Conservation (phyloP, 2,888 invertebrate genomes). For the Caenorhabditis afra region DNA sequence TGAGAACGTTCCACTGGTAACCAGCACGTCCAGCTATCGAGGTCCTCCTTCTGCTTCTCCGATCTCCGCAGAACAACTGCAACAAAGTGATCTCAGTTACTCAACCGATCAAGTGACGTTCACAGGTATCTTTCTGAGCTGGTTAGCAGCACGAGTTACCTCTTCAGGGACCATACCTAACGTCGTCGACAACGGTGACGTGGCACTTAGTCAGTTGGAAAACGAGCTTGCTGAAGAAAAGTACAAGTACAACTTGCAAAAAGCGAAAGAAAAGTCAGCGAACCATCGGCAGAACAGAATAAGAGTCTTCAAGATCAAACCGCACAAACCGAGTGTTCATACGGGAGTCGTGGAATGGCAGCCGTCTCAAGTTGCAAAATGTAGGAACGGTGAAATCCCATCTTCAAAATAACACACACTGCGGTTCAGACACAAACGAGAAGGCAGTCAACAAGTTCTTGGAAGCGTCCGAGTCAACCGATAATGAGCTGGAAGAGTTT, state of each 20-base stretch:
- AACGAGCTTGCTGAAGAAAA: constrained; percentile 50
- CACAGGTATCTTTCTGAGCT: neutral
- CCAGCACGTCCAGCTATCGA: constrained; percentile 17
- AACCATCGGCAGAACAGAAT: constrained; percentile 30
- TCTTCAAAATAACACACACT: constrained; percentile 1
- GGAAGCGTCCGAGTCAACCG: constrained; percentile 1
- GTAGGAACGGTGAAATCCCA: constrained; percentile 8
- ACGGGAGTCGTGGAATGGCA: constrained; percentile 44
- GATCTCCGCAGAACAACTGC: constrained; percentile 22
- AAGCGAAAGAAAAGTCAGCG: constrained; percentile 13
- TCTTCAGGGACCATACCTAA: neutral
- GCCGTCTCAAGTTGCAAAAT: constrained; percentile 33
- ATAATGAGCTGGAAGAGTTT: constrained; percentile 41
- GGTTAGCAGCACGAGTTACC: neutral
- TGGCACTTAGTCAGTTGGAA: constrained; percentile 42
- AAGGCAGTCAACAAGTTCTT: constrained; percentile 32
- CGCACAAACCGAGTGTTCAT: constrained; percentile 19
- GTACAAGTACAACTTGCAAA: constrained; percentile 40
- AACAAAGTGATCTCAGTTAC: constrained; percentile 20
- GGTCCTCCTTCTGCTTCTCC: constrained; percentile 42
- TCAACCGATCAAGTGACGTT: constrained; percentile 42
- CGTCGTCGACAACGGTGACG: constrained; percentile 1
- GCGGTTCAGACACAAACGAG: constrained; percentile 37
- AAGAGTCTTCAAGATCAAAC: constrained; percentile 44
- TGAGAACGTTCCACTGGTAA: neutral